These are phyloP conservation scores for Pocota personata DNA, from an alignment of 2,888 invertebrate species.

Conservation along the genomic window DNA sequence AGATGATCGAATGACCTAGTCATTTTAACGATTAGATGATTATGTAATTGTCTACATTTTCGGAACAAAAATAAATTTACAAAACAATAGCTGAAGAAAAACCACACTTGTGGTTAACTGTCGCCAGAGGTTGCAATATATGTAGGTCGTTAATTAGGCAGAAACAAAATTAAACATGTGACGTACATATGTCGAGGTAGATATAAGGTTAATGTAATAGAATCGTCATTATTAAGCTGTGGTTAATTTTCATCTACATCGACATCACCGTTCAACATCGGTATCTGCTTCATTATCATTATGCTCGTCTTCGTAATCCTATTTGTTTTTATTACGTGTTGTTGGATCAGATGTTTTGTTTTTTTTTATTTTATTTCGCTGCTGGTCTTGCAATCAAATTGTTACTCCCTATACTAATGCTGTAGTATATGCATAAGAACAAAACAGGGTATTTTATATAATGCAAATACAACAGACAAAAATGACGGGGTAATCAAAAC, in stretches of 20 bases:
- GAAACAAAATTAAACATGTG: neutral
- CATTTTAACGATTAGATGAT: constrained; percentile 14
- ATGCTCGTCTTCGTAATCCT: neutral
- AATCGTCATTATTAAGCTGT: constrained; percentile 17
- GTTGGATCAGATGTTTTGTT: constrained; percentile 17
- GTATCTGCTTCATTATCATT: constrained; percentile 28
- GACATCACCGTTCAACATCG: neutral
- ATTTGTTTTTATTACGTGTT: constrained; percentile 37
- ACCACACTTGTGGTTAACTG: constrained; percentile 36
- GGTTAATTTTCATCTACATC: constrained; percentile 15
- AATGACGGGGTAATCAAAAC: constrained; percentile 45
- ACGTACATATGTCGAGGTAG: too few species aligned
- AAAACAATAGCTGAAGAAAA: neutral
- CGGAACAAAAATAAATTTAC: neutral
- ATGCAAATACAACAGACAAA: constrained; percentile 6
- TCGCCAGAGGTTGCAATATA: neutral
- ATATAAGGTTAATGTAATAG: neutral
- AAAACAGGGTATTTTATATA: neutral
- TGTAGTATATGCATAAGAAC: neutral
- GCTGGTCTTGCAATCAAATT: constrained; percentile 32
- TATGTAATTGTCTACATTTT: constrained; percentile 1
- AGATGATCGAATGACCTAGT: constrained; percentile 13
- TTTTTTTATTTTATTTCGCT: constrained; percentile 36
- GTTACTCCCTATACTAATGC: constrained; percentile 13
- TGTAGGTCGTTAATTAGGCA: constrained; percentile 7